Base-by-base conservation (phyloP, 2,888 invertebrate genomes). In the Sceliomorpha sp. region DNA sequence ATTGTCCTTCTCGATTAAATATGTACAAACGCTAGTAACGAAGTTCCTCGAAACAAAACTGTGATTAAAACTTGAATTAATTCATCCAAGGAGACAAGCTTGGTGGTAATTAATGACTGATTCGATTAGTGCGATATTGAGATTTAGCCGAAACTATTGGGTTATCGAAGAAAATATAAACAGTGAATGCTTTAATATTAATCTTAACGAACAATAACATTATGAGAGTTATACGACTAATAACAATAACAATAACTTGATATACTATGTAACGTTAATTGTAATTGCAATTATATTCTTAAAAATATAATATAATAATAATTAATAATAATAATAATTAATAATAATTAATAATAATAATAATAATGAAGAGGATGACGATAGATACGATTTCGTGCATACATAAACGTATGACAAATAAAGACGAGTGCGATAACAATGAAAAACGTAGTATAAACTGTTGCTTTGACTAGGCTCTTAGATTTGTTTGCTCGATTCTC, bases 381-480 rank as follows among this genome's bases (percentile, higher is more conserved):
- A 29, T 9, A 15, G 17, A 26, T 42, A 12, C 42, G 26, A 12
- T 9, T 29, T 44, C 29, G 44, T 44, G 44, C 44, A 15, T 44
- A 12, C 14, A 29, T 2, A 20, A 31, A 29, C 40, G 24, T 12
- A 44, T 29, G 31, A 44, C 14, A 34, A 47, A 24, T 20, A 42
- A 27, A 42, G 27, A 40, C 24, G 27, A 42, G 45, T 26, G 32
- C 72, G 74, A 70, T 56, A 56, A 67, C 59, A 70, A 62, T 44
- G 51, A 44, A 42, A 36, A 37, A 48, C 72, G 74, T 64, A 72
- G 74, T 70, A 59, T 63, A 70, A 72, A 78, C 75, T 66, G 70
- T 69, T 69, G 55, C 78, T 81, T 72, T 83, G 83, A 83, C 83
- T 83, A 83, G 83, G 83, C 78, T 83, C 80, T 74, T 78, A 70